These are phyloP conservation scores for Dromius quadrimaculatus DNA, from an alignment of 2,888 invertebrate species.

Conservation along the genomic window DNA sequence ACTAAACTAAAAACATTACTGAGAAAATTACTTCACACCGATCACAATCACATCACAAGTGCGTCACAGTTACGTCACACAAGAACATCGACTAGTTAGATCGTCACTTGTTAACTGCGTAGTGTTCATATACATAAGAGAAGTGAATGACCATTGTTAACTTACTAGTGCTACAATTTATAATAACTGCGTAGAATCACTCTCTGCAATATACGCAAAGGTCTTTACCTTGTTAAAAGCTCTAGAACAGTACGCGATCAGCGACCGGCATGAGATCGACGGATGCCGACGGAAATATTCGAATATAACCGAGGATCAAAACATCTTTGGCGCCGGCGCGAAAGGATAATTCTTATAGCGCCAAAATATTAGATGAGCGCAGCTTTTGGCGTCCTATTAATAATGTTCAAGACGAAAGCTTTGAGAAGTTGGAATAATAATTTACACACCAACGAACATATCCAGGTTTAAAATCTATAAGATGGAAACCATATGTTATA, in stretches of 20 bases:
- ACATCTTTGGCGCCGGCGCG: slow-evolving; percentile 35
- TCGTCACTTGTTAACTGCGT: slow-evolving; percentile 38
- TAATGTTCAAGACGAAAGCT: slow-evolving; percentile 11
- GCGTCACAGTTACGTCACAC: slow-evolving; percentile 47
- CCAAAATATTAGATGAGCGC: slow-evolving; percentile 13
- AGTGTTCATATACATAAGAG: not conserved
- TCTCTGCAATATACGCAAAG: too few relatives aligned
- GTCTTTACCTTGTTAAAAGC: slow-evolving; percentile 47
- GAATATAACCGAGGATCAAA: slow-evolving; percentile 32
- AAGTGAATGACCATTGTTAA: too few relatives aligned
- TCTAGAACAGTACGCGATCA: slow-evolving; percentile 44
- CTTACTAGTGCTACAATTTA: too few relatives aligned
- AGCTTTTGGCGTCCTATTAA: slow-evolving; percentile 24
- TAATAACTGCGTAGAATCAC: too few relatives aligned
- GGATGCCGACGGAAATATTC: slow-evolving; percentile 34
- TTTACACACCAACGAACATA: too few relatives aligned
- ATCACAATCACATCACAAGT: slow-evolving; percentile 37
- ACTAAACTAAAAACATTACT: slow-evolving; percentile 1
- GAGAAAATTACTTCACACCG: slow-evolving; percentile 16
- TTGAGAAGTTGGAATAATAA: too few relatives aligned
- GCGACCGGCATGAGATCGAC: slow-evolving; percentile 42
- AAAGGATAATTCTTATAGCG: slow-evolving; percentile 19
- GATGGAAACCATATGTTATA: too few relatives aligned
- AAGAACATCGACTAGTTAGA: slow-evolving; percentile 6
- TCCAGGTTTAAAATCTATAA: too few relatives aligned